Percentiles rank a stretch among this genome's conserved stretches.
Evolutionary conservation across 2,888 invertebrate genomes (phyloP).

Genomic region (Tetragonisca angustula): DNA sequence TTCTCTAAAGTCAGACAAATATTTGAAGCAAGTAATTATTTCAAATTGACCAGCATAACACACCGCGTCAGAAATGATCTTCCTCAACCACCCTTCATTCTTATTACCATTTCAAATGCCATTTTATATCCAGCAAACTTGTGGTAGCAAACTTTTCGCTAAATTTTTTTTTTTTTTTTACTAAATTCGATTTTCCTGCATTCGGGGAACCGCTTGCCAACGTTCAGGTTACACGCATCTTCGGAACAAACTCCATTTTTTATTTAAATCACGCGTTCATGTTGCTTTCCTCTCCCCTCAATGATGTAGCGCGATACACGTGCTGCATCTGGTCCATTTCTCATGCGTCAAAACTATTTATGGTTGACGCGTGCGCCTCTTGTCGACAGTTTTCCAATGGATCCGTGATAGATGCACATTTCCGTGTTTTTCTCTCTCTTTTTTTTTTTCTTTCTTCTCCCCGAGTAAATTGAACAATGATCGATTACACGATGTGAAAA

Average conservation of each 20-base stretch:
- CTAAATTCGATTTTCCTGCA: background rate
- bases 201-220: background rate
- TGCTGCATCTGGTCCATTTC: conserved; percentile 64
- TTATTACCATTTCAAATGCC: too few species aligned
- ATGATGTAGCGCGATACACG: conserved; percentile 55
- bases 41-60: too few species aligned
- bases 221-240: background rate
- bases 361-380: conserved; percentile 63
- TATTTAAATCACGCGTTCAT: conserved; percentile 46
- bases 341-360: conserved; percentile 72
- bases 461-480: conserved; percentile 73
- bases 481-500: conserved; percentile 70
- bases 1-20: too few species aligned
- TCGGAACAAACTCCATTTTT: conserved; percentile 29
- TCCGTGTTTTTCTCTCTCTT: conserved; percentile 50
- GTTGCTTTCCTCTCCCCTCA: conserved; percentile 30
- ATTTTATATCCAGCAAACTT: too few species aligned
- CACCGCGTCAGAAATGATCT: too few species aligned
- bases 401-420: conserved; percentile 70
- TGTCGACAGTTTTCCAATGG: conserved; percentile 71
- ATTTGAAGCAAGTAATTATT: too few species aligned
- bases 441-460: background rate
- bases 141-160: too few species aligned
- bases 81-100: too few species aligned
- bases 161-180: too few species aligned